Evolutionary conservation across 2,113 vertebrate species (phyloP), one percentile per base, ranked within the genome.

Genomic region (Percina caprodes): DNA sequence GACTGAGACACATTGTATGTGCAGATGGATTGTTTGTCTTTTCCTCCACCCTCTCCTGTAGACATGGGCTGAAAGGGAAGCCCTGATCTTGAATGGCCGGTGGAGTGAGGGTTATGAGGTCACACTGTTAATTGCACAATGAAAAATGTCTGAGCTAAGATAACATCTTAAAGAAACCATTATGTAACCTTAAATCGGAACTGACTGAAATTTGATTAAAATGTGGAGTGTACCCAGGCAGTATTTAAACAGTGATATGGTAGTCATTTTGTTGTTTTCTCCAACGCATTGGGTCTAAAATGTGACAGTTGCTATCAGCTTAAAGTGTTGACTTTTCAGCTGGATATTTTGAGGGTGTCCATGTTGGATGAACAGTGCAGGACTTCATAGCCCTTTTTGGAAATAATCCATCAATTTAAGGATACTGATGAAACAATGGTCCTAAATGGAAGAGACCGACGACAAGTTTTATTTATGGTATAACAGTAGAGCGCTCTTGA

Each of bases 91-190:
- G 85, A 86, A 85, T 74, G 81, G 76, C 42, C 0, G 80, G 88
- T 76, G 86, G 80, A 89, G 85, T 61, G 48, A 76, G 76, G 56
- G 72, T 21, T 70, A 84, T 88, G 88, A 90, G 86, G 84, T 92
- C 86, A 82, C 67, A 7, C 81, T 52, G 60, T 69, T 89, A 91
- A 90, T 91, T 94, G 85, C 83, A 69, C 91, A 91, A 92, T 89
- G 63, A 87, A 89, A 75, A 75, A 46, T 77, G 86, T 86, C 85
- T 88, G 71, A 73, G 59, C 68, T 74, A 69, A 91, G 91, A 92
- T 87, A 91, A 90, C 35, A 49, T 69, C 71, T 83, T 45, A 86
- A 77, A 83, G 79, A 80, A 68, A 74, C 33, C 4, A 11, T 90
- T 89, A 76, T 62, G 62, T 73, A 91, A 91, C 68, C 24, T 16